Base-by-base conservation (phyloP, 2,113 vertebrate species). In the Hyla sarda region DNA sequence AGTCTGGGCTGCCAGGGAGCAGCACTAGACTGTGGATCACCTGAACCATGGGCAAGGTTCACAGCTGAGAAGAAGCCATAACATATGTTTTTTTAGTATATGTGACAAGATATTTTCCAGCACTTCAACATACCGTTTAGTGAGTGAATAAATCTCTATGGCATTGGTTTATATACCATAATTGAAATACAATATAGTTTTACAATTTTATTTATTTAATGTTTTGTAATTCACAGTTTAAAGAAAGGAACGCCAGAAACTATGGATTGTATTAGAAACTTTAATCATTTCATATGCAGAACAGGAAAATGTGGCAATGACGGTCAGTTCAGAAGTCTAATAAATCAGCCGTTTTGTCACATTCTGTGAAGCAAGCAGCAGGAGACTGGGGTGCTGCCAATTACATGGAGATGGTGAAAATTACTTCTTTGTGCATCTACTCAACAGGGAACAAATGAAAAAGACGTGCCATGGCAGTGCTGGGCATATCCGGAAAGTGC, bases 321-420 rank as follows among this genome's bases (percentile, higher is more conserved):
- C 75, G 12, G 54, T 77, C 75, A 52, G 74, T 52, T 32, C 48
- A 32, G n/a, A 11, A 54, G 48, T 14, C 75, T 77, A 50, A 76
- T 52, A 52, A 76, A 28, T 76, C 45, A 3, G 74, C 48, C 52
- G 74, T 8, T 50, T 54, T 54, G 48, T 54, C 75, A 76, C 74
- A 77, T 50, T 77, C 75, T 77, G 30, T 77, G 48, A 54, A 77
- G 48, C 48, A 77, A 77, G 50, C 75, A 77, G 75, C 75, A 54
- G 75, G 75, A 77, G 48, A 28, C 48, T 34, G 48, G 74, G 48
- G 48, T 54, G 50, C 75, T 54, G 75, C 48, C 75, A 77, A 77
- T 54, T 32, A 77, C 25, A 50, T 54, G 48, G 48, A 56, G 50
- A 54, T 19, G 50, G 48, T 77, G 48, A 77, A 77, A 77, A 32